Conservation (phyloP, 1,140 invertebrate species). For the Drosophila melanogaster region DNA sequence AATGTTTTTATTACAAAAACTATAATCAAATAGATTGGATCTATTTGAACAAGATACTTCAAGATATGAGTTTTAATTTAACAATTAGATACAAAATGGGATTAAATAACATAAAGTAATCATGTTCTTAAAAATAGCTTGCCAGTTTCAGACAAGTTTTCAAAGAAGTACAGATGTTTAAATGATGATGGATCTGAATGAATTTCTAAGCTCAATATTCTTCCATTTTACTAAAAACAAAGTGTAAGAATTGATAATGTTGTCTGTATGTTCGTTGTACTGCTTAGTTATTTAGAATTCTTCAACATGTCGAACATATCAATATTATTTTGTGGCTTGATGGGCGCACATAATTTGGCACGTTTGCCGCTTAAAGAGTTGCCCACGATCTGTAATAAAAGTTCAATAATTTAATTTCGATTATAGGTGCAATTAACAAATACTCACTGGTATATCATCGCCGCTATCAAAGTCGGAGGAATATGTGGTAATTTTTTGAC, state of each 20-base stretch:
- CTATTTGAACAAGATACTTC: too few relatives aligned
- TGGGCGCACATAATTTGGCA: background rate
- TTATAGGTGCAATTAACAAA: background rate
- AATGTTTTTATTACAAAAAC: too few relatives aligned
- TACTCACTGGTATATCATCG: background rate
- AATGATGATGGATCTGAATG: background rate
- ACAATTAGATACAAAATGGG: background rate
- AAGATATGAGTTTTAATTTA: background rate
- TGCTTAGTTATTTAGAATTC: background rate
- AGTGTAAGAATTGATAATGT: too few relatives aligned
- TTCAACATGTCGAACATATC: slow-evolving; percentile 1
- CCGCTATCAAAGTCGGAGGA: background rate
- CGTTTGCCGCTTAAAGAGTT: background rate
- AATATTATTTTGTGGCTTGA: background rate
- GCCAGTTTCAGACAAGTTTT: background rate
- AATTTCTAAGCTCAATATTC: background rate
- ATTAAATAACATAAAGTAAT: background rate
- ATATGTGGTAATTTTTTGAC: background rate
- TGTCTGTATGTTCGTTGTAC: background rate
- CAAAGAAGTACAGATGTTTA: background rate
- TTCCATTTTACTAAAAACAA: background rate
- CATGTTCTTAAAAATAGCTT: slow-evolving; percentile 3
- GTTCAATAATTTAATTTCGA: background rate
- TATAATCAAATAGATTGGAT: too few relatives aligned
- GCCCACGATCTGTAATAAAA: background rate